Evolutionary conservation across 30 jellyfish, hydroid and myxozoan genomes (phyloP).

Genomic region (Aurelia sp.): DNA sequence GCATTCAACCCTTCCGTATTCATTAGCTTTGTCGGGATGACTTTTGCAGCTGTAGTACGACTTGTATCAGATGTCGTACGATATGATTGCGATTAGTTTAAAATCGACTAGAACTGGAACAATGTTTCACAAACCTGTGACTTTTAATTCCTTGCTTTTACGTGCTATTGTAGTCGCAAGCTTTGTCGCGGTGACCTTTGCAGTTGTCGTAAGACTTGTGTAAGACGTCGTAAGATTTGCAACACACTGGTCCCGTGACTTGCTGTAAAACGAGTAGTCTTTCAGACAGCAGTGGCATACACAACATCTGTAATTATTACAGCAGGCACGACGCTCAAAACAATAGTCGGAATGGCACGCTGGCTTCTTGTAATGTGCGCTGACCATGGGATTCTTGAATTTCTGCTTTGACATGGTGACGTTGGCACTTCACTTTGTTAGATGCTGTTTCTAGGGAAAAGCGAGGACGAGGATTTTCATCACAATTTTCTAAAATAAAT

Average conservation of each 20-base stretch:
- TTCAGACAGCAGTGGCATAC: slow-evolving; percentile 60
- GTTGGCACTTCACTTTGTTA: too few relatives aligned
- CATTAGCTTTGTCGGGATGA: too few relatives aligned
- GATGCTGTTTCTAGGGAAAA: too few relatives aligned
- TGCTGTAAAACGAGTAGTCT: slow-evolving; percentile 26
- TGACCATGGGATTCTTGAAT: slow-evolving; percentile 61
- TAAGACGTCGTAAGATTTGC: slow-evolving; percentile 13
- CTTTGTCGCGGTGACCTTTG: slow-evolving; percentile 7
- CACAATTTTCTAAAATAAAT: too few relatives aligned
- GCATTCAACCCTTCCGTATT: too few relatives aligned
- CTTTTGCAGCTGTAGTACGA: too few relatives aligned
- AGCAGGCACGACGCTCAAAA: slow-evolving; percentile 55
- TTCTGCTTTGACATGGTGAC: slow-evolving; percentile 17
- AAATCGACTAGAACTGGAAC: background rate
- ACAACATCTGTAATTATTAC: slow-evolving; percentile 62
- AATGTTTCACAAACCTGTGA: background rate
- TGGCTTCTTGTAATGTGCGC: slow-evolving; percentile 54
- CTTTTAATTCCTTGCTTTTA: background rate
- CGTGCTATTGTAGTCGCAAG: background rate
- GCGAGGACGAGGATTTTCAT: too few relatives aligned
- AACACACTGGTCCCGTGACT: slow-evolving; percentile 33
- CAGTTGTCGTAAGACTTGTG: background rate
- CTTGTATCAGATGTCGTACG: too few relatives aligned
- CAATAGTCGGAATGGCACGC: slow-evolving; percentile 64
- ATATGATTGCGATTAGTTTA: too few relatives aligned